Conservation (phyloP, 2,113 vertebrate genomes). For the Dipodomys stephensi region DNA sequence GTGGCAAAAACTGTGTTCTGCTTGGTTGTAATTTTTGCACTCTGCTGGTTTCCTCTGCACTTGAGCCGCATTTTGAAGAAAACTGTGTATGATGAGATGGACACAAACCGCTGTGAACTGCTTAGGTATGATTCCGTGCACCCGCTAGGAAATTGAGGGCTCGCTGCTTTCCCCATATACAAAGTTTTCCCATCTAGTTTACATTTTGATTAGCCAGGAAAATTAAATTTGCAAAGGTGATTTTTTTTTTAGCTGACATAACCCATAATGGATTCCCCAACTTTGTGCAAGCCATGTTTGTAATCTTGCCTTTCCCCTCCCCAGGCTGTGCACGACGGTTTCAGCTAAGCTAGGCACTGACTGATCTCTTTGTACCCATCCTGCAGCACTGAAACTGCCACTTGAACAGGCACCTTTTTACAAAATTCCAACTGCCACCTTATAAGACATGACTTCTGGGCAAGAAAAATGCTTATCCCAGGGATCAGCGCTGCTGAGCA, state of each 20-base stretch:
- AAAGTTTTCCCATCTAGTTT: slow-evolving; percentile 20
- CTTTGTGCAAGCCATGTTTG: neutral
- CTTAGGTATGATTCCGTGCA: slow-evolving; percentile 87
- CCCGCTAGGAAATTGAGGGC: neutral
- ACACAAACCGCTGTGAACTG: slow-evolving; percentile 92
- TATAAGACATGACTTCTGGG: slow-evolving; percentile 52
- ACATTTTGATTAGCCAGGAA: neutral
- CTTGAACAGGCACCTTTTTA: neutral
- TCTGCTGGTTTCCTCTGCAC: slow-evolving; percentile 99
- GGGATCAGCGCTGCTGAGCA: slow-evolving; percentile 43
- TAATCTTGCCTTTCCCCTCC: neutral
- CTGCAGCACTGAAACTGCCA: slow-evolving; percentile 19
- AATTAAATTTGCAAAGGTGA: slow-evolving; percentile 48
- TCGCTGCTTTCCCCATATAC: neutral
- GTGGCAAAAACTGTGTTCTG: slow-evolving; percentile 99
- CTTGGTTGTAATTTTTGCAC: slow-evolving; percentile 97
- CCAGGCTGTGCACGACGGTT: neutral
- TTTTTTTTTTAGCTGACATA: slow-evolving; percentile 40
- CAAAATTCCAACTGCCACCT: slow-evolving; percentile 28
- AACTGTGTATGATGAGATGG: slow-evolving; percentile 87
- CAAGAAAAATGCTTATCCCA: slow-evolving; percentile 59
- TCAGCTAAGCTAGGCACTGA: neutral
- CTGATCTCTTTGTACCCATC: neutral
- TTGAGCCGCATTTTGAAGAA: slow-evolving; percentile 96
- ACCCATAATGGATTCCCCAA: neutral